Conservation (phyloP, 2,888 invertebrate genomes). For the Brachyptera risi region DNA sequence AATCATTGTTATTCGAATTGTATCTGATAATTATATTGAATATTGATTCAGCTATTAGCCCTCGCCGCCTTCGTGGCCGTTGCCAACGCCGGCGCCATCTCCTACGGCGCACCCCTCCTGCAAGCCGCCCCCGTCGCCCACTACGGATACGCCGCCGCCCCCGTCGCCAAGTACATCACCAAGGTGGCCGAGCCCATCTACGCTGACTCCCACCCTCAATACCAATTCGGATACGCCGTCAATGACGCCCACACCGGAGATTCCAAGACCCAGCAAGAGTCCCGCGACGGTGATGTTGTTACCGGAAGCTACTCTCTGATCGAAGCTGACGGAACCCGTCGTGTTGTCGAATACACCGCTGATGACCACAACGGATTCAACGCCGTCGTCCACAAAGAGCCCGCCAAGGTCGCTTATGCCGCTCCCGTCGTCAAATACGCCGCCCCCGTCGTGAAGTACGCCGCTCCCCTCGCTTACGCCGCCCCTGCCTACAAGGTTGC, state of each 20-base stretch:
- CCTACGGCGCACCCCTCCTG: too few species aligned
- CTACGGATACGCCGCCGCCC: too few species aligned
- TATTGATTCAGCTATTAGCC: constrained; percentile 32
- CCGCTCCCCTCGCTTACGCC: not conserved
- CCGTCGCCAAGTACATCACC: too few species aligned
- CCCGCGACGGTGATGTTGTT: constrained; percentile 50
- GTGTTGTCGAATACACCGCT: constrained; percentile 15
- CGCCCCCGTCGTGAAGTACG: not conserved
- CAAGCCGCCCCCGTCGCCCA: not conserved
- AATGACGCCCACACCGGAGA: constrained; percentile 52
- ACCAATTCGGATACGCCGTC: constrained; percentile 36
- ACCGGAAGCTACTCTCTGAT: constrained; percentile 51
- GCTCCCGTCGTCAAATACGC: constrained; percentile 15
- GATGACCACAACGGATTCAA: constrained; percentile 12
- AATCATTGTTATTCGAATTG: too few species aligned
- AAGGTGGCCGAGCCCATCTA: constrained; percentile 21
- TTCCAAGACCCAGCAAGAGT: constrained; percentile 50
- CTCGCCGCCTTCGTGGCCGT: constrained; percentile 35
- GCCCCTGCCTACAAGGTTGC: constrained; percentile 16
- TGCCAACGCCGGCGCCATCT: constrained; percentile 18
- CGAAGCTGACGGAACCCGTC: constrained; percentile 50
- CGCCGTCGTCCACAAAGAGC: not conserved
- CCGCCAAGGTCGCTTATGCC: constrained; percentile 18
- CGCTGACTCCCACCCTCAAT: constrained; percentile 27
- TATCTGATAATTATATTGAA: too few species aligned